These are phyloP conservation scores for Trochalopteron elliotii DNA, from an alignment of 2,113 vertebrate genomes.

Conservation along the genomic window DNA sequence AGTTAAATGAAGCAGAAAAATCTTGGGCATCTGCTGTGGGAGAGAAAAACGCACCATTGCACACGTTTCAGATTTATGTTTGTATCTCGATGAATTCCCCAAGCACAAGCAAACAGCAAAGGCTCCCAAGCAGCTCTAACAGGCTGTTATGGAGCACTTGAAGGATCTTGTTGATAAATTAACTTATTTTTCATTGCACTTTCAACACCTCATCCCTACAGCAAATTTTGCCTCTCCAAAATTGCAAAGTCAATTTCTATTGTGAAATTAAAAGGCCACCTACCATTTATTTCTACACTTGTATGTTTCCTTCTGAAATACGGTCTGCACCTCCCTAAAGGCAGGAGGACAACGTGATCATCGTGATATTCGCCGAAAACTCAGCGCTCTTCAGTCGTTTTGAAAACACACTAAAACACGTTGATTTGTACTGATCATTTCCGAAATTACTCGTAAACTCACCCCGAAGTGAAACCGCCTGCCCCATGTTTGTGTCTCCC, in stretches of 20 bases:
- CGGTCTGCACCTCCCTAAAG: not conserved
- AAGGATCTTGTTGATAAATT: not conserved
- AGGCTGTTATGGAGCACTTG: not conserved
- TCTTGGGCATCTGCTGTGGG: not conserved
- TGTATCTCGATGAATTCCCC: not conserved
- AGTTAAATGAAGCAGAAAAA: not conserved
- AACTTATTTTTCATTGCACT: not conserved
- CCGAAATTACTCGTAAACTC: not conserved
- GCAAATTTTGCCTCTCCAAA: not conserved
- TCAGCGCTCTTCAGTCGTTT: not conserved
- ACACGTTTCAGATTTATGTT: not conserved
- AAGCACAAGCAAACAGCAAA: not conserved
- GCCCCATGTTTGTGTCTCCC: not conserved
- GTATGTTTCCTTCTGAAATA: not conserved
- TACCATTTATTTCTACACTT: not conserved
- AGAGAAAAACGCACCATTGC: not conserved
- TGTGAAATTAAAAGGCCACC: not conserved
- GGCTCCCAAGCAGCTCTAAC: not conserved
- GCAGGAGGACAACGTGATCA: not conserved
- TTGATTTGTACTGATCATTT: not conserved
- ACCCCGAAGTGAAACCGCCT: too few relatives aligned
- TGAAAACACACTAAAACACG: not conserved
- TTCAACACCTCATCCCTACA: not conserved
- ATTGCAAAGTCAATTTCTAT: not conserved
- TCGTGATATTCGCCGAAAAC: not conserved